Evolutionary conservation across 2,797 vertebrate genomes (phyloP), one percentile per base, ranked within the genome.

Genomic region (Coilia nasus): DNA sequence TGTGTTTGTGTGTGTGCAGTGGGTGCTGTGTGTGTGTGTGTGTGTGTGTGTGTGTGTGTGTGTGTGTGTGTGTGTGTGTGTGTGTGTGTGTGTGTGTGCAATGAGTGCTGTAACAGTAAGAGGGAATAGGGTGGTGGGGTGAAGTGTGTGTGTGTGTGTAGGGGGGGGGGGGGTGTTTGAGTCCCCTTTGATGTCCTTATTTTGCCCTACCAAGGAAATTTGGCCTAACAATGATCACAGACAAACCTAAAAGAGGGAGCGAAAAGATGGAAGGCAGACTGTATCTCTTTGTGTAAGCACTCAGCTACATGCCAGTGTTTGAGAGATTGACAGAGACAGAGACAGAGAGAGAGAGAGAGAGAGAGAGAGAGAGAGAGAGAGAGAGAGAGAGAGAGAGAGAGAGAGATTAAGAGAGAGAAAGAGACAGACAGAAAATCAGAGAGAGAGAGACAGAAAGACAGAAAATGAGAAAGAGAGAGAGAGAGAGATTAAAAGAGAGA

Each of bases 361-460:
- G 86, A 67, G 78, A 87, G 84, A 82, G 83, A 87, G 86, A 67
- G 83, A 80, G 78, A 64, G 78, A 84, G 57, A 78, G 59, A 12
- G 83, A 84, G 86, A 87, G 83, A 87, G 86, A 81, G 82, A 7
- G 31, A 62, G 56, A 83, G 60, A 62, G 11, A 21, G 11, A 21
- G 14, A 60, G 25, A 83, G 31, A 62, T 3, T 4, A 10, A 47
- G 46, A 47, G 46, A 47, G 46, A 47, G 46, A 47, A 10, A 47
- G 46, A 47, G 46, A 47, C 4, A 47, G 46, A 47, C 4, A 47
- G 46, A 47, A 10, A 47, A 10, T 4, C 4, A 47, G 46, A 47
- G 46, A 47, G 46, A 47, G 46, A 47, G 46, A 47, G 46, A 47
- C 4, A 47, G 46, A 47, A 10, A 47, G 46, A 47, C 3, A 10